phyloP scores from a whole-genome alignment of 1,140 invertebrate species.

The Euwallacea fornicatus region DNA sequence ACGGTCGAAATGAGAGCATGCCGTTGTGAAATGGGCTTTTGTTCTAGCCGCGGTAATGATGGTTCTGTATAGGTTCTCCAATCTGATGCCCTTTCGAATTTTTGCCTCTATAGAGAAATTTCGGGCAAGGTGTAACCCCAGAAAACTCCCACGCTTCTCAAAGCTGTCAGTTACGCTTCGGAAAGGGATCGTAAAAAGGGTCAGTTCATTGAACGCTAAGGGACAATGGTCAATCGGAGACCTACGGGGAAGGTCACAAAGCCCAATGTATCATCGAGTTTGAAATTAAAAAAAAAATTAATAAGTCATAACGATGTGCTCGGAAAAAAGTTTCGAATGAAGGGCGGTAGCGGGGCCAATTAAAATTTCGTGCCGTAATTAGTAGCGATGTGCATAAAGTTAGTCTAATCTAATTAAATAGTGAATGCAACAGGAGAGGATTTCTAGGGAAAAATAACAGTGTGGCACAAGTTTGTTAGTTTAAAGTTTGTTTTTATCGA shows the following conservation, averaged over 20 bases:
- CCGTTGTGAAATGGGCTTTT: slow-evolving; percentile 25
- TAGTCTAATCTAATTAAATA: too few relatives aligned
- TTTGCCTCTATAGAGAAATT: background rate
- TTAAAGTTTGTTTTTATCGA: too few relatives aligned
- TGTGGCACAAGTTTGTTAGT: too few relatives aligned
- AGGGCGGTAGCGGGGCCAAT: too few relatives aligned
- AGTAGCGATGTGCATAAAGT: too few relatives aligned
- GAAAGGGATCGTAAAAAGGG: slow-evolving; percentile 21
- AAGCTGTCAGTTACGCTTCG: slow-evolving; percentile 24
- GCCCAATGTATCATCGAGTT: background rate
- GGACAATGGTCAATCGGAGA: slow-evolving; percentile 31
- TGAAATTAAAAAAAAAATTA: too few relatives aligned
- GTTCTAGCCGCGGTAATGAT: slow-evolving; percentile 22
- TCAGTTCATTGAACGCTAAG: slow-evolving; percentile 25
- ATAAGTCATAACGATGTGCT: too few relatives aligned
- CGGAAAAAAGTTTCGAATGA: too few relatives aligned
- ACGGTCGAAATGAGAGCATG: slow-evolving; percentile 24
- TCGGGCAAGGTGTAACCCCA: slow-evolving; percentile 4
- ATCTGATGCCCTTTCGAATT: slow-evolving; percentile 20
- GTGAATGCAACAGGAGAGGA: too few relatives aligned
- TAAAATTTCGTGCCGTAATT: too few relatives aligned
- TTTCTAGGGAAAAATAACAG: too few relatives aligned
- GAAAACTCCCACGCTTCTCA: slow-evolving; percentile 29
- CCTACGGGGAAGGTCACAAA: slow-evolving; percentile 20
- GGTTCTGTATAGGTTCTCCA: background rate